Percentiles rank a stretch among this genome's conserved stretches.
These are phyloP conservation scores for Climacteris rufus DNA, from an alignment of 2,113 vertebrate genomes.

Conservation along the genomic window DNA sequence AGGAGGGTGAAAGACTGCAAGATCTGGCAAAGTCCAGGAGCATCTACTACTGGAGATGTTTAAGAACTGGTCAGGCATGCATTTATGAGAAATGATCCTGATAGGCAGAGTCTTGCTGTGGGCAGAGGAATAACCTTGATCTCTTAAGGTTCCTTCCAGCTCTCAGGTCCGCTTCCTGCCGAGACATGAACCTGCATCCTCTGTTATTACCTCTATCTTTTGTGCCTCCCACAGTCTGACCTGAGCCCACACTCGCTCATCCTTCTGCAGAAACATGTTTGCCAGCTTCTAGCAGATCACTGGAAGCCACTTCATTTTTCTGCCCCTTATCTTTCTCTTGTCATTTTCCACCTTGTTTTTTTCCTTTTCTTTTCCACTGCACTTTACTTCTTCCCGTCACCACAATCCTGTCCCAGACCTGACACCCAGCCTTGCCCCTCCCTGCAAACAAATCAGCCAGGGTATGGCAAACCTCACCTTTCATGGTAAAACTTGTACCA, in stretches of 20 bases:
- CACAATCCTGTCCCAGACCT: neutral
- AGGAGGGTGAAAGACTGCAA: neutral
- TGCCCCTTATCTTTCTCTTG: neutral
- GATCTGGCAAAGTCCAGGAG: neutral
- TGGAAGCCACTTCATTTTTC: neutral
- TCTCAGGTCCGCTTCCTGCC: neutral
- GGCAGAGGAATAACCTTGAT: neutral
- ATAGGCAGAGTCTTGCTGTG: neutral
- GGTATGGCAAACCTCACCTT: neutral
- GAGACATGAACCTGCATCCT: neutral
- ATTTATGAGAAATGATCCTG: neutral
- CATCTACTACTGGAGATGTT: neutral
- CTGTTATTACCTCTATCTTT: neutral
- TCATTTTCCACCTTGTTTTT: neutral
- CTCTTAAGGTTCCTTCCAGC: neutral
- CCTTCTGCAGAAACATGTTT: neutral
- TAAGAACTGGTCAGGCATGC: neutral
- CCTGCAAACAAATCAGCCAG: neutral
- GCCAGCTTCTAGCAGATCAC: neutral
- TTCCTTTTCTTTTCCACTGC: neutral
- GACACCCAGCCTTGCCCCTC: neutral
- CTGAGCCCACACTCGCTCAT: neutral
- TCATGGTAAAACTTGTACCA: neutral
- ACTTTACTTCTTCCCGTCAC: neutral
- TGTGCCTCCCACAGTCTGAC: neutral